Evolutionary conservation across 2,888 invertebrate genomes (phyloP).

Genomic region (Zygogramma bicolorata): DNA sequence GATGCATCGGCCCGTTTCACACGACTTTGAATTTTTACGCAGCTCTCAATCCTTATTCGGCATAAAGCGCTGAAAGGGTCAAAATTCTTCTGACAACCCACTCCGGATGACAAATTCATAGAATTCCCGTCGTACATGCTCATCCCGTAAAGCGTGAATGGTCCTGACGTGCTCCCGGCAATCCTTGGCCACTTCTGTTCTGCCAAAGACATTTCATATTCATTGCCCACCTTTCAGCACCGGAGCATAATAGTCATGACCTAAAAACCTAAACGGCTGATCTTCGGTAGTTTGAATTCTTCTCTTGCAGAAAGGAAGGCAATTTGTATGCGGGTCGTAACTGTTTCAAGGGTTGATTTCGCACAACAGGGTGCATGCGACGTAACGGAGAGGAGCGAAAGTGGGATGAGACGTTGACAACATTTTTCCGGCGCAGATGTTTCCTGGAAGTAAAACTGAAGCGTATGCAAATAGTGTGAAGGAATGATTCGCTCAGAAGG

Average conservation of each 20-base stretch:
- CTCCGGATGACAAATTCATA: not conserved
- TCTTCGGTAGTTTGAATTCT: slow-evolving; percentile 10
- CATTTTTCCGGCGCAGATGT: slow-evolving; percentile 5
- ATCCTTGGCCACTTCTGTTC: not conserved
- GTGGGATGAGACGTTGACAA: not conserved
- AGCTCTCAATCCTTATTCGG: not conserved
- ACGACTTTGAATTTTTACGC: too few species aligned
- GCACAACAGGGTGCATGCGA: not conserved
- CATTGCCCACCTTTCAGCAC: slow-evolving; percentile 11
- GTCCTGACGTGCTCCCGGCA: not conserved
- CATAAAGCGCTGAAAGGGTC: not conserved
- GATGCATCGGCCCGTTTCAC: too few species aligned
- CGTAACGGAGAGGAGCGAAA: not conserved
- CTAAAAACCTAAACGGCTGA: not conserved
- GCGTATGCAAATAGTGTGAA: not conserved
- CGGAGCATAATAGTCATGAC: slow-evolving; percentile 3
- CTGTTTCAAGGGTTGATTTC: slow-evolving; percentile 9
- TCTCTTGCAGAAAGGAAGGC: not conserved
- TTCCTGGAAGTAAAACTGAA: not conserved
- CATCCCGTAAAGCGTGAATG: not conserved
- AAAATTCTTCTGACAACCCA: not conserved
- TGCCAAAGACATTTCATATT: slow-evolving; percentile 6
- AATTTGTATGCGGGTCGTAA: slow-evolving; percentile 4
- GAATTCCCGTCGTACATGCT: not conserved
- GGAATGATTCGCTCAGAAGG: not conserved